phyloP scores from a whole-genome alignment of 2,888 invertebrate genomes.

The Pheosia gnoma region DNA sequence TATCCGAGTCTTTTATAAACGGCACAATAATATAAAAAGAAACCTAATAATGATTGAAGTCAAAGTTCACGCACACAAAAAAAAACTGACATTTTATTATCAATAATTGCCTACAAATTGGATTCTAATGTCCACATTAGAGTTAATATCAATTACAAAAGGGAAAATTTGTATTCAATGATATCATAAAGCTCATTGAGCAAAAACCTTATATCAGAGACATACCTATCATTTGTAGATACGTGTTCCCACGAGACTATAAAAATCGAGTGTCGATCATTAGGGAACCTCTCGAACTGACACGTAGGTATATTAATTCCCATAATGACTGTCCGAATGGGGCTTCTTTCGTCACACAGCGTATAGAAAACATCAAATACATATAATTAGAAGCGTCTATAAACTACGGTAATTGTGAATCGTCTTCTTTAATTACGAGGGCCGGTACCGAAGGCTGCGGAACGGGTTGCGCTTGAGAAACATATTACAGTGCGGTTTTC shows the following conservation, averaged over 20 bases:
- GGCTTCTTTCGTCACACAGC: constrained; percentile 79
- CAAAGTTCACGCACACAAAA: constrained; percentile 34
- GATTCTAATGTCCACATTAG: constrained; percentile 48
- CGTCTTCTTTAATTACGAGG: constrained; percentile 80
- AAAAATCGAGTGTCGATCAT: constrained; percentile 76
- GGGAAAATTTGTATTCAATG: constrained; percentile 49
- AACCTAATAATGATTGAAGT: constrained; percentile 19
- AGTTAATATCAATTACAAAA: constrained; percentile 63
- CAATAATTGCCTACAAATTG: constrained; percentile 46
- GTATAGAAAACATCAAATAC: constrained; percentile 82
- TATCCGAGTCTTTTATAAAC: not conserved
- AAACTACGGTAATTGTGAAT: constrained; percentile 80
- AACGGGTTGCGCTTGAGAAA: constrained; percentile 40
- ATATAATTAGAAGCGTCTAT: constrained; percentile 81
- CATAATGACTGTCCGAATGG: constrained; percentile 77
- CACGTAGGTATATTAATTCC: constrained; percentile 84
- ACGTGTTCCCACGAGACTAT: constrained; percentile 76
- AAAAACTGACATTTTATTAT: constrained; percentile 38
- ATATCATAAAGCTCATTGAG: constrained; percentile 56
- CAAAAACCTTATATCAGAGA: constrained; percentile 66
- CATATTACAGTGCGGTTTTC: constrained; percentile 14
- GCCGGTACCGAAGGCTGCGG: constrained; percentile 66
- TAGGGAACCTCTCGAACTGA: constrained; percentile 78
- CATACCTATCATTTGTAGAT: constrained; percentile 64
- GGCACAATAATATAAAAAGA: not conserved